A percentile compares a stretch with the other conserved stretches of the same genome.
Conservation (phyloP, 2,113 vertebrate genomes). For the Hippolais icterina region DNA sequence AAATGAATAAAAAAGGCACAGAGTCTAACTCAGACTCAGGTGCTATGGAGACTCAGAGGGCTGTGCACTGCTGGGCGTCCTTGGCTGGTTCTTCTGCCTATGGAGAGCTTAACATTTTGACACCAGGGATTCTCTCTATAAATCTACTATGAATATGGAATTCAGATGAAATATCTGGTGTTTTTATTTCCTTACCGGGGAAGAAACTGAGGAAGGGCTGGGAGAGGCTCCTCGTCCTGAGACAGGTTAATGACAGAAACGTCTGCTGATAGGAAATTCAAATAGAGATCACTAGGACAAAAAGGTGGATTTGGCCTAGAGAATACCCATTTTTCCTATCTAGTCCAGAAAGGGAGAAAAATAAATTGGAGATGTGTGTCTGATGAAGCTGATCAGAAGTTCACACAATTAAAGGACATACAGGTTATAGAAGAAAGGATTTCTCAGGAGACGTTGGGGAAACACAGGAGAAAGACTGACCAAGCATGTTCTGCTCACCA, state of each 20-base stretch:
- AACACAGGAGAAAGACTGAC: background rate
- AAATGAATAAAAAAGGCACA: background rate
- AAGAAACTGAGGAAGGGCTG: background rate
- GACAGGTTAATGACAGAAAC: background rate
- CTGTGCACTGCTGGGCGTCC: fast-evolving
- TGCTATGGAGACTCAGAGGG: background rate
- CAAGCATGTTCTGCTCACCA: fast-evolving
- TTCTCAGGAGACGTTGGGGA: background rate
- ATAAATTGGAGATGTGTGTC: background rate
- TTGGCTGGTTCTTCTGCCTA: background rate
- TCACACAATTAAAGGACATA: background rate
- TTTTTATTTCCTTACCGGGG: background rate
- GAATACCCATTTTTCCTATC: background rate
- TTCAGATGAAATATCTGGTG: background rate
- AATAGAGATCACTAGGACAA: background rate
- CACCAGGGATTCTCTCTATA: background rate
- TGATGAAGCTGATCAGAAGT: background rate
- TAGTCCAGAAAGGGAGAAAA: background rate
- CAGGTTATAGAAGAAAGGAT: background rate
- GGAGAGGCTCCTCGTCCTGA: background rate
- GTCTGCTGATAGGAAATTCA: background rate
- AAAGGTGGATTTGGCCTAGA: background rate
- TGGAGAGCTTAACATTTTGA: background rate
- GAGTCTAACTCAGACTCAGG: no score
- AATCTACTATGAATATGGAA: background rate